Base-by-base conservation (phyloP, 1,140 invertebrate species). In the Atopsyche davidsoni region DNA sequence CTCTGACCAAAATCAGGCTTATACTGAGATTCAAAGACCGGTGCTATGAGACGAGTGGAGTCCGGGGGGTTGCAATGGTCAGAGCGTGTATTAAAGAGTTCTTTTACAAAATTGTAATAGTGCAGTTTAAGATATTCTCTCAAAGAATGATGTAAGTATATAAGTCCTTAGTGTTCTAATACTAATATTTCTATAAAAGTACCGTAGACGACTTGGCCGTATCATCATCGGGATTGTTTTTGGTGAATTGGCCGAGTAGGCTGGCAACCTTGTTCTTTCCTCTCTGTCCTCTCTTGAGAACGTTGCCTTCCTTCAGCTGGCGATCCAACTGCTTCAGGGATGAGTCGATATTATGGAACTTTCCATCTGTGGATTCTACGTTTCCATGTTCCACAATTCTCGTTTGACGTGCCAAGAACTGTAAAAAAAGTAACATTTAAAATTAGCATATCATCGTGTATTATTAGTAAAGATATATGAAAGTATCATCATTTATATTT, bases 341-440 rank as follows among this genome's bases (percentile, higher is more conserved):
- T 59, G 81, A 79, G 68, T 95, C 91, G 60, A 93, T 86, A 54
- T 88, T 82, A 34, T 71, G 71, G 62, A 76, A 78, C 48, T 75
- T 77, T 56, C 78, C 77, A 53, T 80, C 78, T 31, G 73, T 71
- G 43, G 69, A 68, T 46, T 81, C 77, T 60, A 72, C 73, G 2
- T 75, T 68, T 48, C 77, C 76, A 44, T 79, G 76, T 55, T 81
- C 82, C 49, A 82, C 77, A 74, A 86, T 81, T 68, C 86, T 85
- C 45, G 78, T 80, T 68, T 91, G 86, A 34, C 89, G 80, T 35
- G 84, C 86, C 64, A 85, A 75, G 67, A 89, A 88, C 81, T 89
- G 66, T 55, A 69, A 59, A 53, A 68, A 68, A 58, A 56, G 32
- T 49, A 55, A 24, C 38, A 25, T 13, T 35, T 18, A 22, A 25